A percentile compares a stretch with the other conserved stretches of the same genome.
Evolutionary conservation across 2,888 invertebrate species (phyloP).

Genomic region (Morpho achilles): DNA sequence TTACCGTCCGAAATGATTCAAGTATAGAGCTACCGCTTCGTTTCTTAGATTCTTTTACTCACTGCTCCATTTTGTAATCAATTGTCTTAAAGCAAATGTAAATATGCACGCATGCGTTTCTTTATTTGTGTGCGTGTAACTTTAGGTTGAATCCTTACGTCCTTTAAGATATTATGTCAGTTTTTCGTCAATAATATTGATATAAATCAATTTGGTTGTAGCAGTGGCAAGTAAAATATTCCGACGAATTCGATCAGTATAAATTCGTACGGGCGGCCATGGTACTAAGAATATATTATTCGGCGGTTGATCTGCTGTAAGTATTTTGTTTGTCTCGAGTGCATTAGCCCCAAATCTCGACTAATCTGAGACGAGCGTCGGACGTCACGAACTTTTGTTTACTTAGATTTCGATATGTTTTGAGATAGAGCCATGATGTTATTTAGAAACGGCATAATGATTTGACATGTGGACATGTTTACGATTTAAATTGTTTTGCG

Average conservation of each 20-base stretch:
- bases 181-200: not conserved
- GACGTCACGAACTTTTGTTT: conserved; percentile 22
- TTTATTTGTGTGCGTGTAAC: too few relatives aligned
- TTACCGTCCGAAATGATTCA: too few relatives aligned
- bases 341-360: conserved; percentile 26
- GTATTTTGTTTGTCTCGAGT: conserved; percentile 26
- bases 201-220: not conserved
- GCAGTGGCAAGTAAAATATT: not conserved
- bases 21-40: too few relatives aligned
- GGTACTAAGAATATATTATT: conserved; percentile 22
- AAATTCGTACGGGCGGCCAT: conserved; percentile 5
- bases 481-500: conserved; percentile 4
- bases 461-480: conserved; percentile 5
- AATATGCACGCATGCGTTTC: too few relatives aligned
- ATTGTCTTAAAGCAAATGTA: too few relatives aligned
- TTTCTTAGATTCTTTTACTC: too few relatives aligned
- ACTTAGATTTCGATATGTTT: conserved; percentile 18
- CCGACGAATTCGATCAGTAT: not conserved
- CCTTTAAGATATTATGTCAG: not conserved
- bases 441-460: conserved; percentile 18
- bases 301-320: conserved; percentile 19
- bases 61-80: too few relatives aligned
- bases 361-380: conserved; percentile 14
- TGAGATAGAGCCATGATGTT: conserved; percentile 6
- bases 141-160: too few relatives aligned